phyloP scores from a whole-genome alignment of 2,888 invertebrate genomes.

The Oscheius myriophilus region DNA sequence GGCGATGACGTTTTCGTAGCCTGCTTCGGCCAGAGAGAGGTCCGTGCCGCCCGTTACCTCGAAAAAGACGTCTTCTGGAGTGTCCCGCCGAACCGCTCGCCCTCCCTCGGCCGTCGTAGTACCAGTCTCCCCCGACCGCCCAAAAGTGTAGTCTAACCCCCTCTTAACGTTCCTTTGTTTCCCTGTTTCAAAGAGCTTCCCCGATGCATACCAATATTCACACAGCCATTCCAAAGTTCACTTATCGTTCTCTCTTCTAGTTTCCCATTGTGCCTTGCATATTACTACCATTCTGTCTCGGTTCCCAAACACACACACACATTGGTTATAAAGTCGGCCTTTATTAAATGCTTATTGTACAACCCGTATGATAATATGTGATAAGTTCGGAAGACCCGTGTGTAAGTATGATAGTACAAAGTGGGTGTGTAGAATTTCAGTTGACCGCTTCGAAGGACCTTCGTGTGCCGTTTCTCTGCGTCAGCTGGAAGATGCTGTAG shows the following conservation, averaged over 20 bases:
- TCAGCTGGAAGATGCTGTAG: slow-evolving; percentile 18
- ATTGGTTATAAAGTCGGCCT: no score
- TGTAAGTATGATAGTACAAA: no score
- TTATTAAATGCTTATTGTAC: no score
- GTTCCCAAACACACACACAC: no score
- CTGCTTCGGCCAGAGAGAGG: slow-evolving; percentile 48
- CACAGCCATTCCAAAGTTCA: no score
- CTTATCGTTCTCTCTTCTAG: no score
- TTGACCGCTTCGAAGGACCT: slow-evolving; percentile 14
- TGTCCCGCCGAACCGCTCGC: slow-evolving; percentile 22
- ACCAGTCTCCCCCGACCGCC: slow-evolving; percentile 42
- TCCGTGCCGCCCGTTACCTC: slow-evolving; percentile 45
- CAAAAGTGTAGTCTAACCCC: slow-evolving; percentile 20
- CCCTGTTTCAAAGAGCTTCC: neutral
- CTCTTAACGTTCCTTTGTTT: neutral
- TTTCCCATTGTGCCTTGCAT: no score
- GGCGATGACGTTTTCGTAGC: slow-evolving; percentile 50
- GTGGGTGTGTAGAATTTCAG: no score
- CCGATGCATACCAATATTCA: no score
- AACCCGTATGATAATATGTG: no score
- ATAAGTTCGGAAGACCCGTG: no score
- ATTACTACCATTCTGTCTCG: no score
- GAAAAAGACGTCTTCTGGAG: slow-evolving; percentile 46
- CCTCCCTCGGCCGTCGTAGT: slow-evolving; percentile 35
- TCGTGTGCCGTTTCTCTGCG: slow-evolving; percentile 8